Evolutionary conservation across 2,113 vertebrate genomes (phyloP).

Genomic region (Andinoacara biseriatus): DNA sequence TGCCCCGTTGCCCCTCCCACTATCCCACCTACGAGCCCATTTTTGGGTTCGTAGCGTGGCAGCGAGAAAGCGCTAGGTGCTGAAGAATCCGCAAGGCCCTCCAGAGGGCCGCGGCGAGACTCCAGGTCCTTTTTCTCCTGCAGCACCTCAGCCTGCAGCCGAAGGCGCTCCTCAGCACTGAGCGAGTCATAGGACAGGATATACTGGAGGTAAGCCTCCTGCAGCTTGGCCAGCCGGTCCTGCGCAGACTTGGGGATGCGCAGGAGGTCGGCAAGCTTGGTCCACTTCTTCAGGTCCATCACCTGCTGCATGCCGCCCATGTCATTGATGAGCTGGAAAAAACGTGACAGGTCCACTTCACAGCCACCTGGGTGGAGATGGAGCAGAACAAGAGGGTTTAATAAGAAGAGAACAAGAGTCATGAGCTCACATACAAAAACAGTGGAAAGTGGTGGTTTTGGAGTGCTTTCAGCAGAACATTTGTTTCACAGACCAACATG

Average conservation of each 20-base stretch:
- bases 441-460: background rate
- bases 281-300: slow-evolving; percentile 99
- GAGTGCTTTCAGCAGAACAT: background rate
- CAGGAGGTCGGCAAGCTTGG: slow-evolving; percentile 95
- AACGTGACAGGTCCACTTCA: slow-evolving; percentile 97
- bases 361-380: slow-evolving; percentile 85
- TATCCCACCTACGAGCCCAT: slow-evolving; percentile 75
- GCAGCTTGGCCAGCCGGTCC: slow-evolving; percentile 98
- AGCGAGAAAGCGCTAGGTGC: slow-evolving; percentile 86
- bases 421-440: background rate
- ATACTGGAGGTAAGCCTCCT: slow-evolving; percentile 99
- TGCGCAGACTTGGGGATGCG: slow-evolving; percentile 97
- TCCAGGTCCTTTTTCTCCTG: slow-evolving; percentile 94
- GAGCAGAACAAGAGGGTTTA: background rate
- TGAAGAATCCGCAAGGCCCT: slow-evolving; percentile 87
- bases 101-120: slow-evolving; percentile 92
- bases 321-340: slow-evolving; percentile 97
- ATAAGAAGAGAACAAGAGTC: background rate
- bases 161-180: slow-evolving; percentile 88
- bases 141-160: slow-evolving; percentile 91
- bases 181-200: slow-evolving; percentile 97
- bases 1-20: slow-evolving; percentile 72
- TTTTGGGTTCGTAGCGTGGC: slow-evolving; percentile 94
- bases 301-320: slow-evolving; percentile 99
- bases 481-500: background rate